Percentiles rank a stretch among this genome's conserved stretches.
Conservation (phyloP, 1,140 invertebrate species). For the Cataglyphis hispanica region DNA sequence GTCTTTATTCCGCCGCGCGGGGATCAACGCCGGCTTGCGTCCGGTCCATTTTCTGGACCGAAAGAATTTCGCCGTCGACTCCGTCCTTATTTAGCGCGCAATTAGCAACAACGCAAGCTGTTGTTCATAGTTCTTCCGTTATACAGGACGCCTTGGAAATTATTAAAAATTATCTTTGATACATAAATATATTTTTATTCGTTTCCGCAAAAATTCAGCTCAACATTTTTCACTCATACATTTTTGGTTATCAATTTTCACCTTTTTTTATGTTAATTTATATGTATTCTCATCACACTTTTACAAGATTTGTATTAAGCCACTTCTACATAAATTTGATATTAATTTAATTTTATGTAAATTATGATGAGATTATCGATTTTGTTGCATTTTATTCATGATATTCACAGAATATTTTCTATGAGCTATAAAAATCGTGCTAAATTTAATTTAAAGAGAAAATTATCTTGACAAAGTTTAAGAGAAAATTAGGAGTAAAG, state of each 20-base stretch:
- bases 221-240: neutral
- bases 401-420: no score
- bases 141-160: neutral
- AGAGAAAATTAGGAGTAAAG: neutral
- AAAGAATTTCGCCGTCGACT: constrained; percentile 66
- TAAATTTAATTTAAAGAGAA: neutral
- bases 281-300: neutral
- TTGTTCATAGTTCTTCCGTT: constrained; percentile 26
- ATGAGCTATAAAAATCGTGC: neutral
- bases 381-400: no score
- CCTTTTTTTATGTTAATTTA: neutral
- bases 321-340: neutral
- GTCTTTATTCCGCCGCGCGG: constrained; percentile 58
- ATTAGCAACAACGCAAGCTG: constrained; percentile 47
- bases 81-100: constrained; percentile 44
- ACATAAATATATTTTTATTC: no score
- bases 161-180: no score
- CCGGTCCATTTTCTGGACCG: constrained; percentile 61
- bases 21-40: constrained; percentile 30
- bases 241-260: neutral
- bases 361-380: no score
- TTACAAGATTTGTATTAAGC: neutral
- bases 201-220: neutral
- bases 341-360: no score
- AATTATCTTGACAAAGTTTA: neutral